Evolutionary conservation across 1,140 invertebrate species (phyloP).

Genomic region (Brachionus koreanus): DNA sequence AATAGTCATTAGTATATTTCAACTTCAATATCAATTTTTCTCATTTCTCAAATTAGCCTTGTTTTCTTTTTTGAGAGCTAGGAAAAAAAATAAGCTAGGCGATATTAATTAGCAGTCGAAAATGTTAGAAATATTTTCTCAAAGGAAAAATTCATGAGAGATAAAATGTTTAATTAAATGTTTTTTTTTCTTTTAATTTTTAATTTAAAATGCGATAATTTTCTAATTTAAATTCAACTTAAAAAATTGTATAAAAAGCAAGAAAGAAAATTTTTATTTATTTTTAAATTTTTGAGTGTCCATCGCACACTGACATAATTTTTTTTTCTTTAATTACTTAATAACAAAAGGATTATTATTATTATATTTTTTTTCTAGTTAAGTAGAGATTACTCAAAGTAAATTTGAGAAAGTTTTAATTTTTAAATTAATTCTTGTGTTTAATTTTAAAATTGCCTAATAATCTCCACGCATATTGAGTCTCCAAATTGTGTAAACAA

Average conservation of each 20-base stretch:
- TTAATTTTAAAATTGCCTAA: background rate
- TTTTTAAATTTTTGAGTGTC: background rate
- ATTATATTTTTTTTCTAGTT: background rate
- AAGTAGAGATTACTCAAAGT: background rate
- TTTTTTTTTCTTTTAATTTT: no score
- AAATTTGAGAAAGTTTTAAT: slow-evolving; percentile 5
- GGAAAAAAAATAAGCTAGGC: background rate
- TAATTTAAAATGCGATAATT: background rate
- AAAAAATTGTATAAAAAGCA: background rate
- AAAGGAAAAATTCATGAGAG: background rate
- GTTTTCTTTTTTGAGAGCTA: background rate
- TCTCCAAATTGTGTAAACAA: background rate
- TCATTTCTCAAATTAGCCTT: background rate
- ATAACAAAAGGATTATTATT: background rate
- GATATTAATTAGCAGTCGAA: background rate
- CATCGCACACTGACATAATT: background rate
- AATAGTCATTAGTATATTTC: slow-evolving; percentile 9
- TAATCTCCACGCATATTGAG: background rate
- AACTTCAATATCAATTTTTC: background rate
- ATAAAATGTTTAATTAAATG: slow-evolving; percentile 18
- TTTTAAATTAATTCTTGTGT: background rate
- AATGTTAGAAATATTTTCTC: background rate
- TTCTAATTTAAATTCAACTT: slow-evolving; percentile 30
- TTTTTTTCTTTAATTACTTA: background rate
- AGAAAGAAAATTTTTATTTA: background rate